phyloP scores from a whole-genome alignment of 1,140 invertebrate species.

The Bombus affinis region DNA sequence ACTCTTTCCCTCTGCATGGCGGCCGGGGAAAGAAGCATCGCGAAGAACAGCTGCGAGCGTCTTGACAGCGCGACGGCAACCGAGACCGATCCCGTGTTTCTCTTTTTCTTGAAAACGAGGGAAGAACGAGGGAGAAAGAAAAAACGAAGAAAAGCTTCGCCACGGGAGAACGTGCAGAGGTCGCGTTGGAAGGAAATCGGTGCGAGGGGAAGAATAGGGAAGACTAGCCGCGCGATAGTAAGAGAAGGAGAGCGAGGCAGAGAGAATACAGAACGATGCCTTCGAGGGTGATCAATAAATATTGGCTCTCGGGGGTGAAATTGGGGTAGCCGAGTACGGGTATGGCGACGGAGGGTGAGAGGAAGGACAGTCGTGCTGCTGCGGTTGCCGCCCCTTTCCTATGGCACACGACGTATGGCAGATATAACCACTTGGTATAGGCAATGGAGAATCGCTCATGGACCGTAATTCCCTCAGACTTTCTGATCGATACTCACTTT shows the following conservation, averaged over 20 bases:
- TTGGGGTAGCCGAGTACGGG: constrained; percentile 69
- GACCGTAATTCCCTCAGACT: constrained; percentile 72
- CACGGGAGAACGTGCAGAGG: constrained; percentile 37
- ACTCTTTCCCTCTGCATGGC: constrained; percentile 17
- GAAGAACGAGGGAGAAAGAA: neutral
- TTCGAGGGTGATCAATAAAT: constrained; percentile 82
- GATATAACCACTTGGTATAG: constrained; percentile 78
- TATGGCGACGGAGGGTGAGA: constrained; percentile 31
- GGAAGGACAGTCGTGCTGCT: constrained; percentile 77
- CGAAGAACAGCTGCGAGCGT: constrained; percentile 61
- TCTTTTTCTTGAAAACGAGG: constrained; percentile 55
- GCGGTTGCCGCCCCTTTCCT: constrained; percentile 81
- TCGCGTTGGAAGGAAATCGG: neutral
- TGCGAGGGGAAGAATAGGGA: neutral
- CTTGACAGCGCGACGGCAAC: constrained; percentile 42
- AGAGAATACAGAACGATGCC: constrained; percentile 76
- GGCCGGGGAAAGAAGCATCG: constrained; percentile 23
- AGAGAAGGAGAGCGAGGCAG: constrained; percentile 16
- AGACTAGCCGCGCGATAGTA: neutral
- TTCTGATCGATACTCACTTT: constrained; percentile 74
- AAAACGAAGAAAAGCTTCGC: constrained; percentile 33
- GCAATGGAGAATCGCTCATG: constrained; percentile 79
- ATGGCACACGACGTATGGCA: constrained; percentile 71
- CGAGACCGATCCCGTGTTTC: constrained; percentile 36
- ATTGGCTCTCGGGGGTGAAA: constrained; percentile 81